Base-by-base conservation (phyloP, 2,888 invertebrate genomes). In the Orthosia gracilis region DNA sequence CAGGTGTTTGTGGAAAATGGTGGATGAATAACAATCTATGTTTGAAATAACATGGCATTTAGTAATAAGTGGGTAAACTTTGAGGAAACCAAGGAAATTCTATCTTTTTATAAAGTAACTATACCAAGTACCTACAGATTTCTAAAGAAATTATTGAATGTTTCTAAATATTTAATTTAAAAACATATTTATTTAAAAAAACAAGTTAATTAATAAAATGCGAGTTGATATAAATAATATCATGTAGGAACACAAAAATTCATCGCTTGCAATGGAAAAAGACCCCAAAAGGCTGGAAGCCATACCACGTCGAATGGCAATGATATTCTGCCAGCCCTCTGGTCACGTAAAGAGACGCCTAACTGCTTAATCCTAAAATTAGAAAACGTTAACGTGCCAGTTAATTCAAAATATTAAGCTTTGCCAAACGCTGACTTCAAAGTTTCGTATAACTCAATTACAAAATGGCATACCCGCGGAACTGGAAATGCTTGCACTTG, bases 381-480 rank as follows among this genome's bases (percentile, higher is more conserved):
- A 21, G n/a, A 15, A 15, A 21, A 59, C 31, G n/a, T 18, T n/a
- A 18, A 47, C 3, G 2, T 17, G 69, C 11, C 18, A 31, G 49
- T 50, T 49, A 26, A 58, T 50, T 40, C 1, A 45, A 50, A 71
- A 26, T 26, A 50, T 26, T 31, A 47, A 54, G 17, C 57, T 70
- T 55, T 49, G 13, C 4, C 7, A 15, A 40, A 49, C n/a, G n/a
- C 15, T 31, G 59, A 73, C 26, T 61, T 4, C 21, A 0, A 50
- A 47, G 15, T 40, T 50, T 50, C 15, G 55, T 73, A 18, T 17
- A 49, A 45, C 5, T 11, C 13, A 76, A 77, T 47, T 68, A 77
- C 18, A 40, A 62, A 52, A 67, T 50, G 54, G 49, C 13, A 45
- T 5, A 40, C 2, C 18, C 12, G 58, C 58, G n/a, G 21, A 17